Conservation (phyloP, 1,140 invertebrate genomes). For the Whitmania pigra region DNA sequence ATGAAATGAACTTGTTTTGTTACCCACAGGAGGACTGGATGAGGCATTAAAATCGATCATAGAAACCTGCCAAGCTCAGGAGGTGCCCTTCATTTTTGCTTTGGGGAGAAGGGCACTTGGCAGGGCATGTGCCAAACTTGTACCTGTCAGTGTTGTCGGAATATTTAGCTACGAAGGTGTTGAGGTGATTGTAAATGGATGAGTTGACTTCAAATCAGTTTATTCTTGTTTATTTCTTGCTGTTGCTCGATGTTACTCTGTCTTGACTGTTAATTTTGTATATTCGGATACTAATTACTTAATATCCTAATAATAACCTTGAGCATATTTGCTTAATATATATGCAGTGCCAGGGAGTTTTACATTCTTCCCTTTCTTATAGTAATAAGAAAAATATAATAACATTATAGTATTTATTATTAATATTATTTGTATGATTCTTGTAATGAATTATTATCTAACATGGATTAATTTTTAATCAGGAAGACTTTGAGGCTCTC, state of each 20-base stretch:
- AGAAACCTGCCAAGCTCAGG: conserved; percentile 41
- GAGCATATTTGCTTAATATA: too few species aligned
- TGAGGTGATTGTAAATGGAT: conserved; percentile 42
- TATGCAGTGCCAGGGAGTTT: not conserved
- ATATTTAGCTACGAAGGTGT: conserved; percentile 49
- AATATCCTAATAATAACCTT: too few species aligned
- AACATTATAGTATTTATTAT: too few species aligned
- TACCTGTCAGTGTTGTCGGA: conserved; percentile 48
- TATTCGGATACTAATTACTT: too few species aligned
- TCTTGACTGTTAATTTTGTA: too few species aligned
- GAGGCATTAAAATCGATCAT: conserved; percentile 44
- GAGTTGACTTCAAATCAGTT: too few species aligned
- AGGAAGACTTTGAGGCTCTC: conserved; percentile 37
- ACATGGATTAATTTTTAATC: conserved; percentile 6
- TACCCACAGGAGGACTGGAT: conserved; percentile 42
- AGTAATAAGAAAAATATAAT: too few species aligned
- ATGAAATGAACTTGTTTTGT: not conserved
- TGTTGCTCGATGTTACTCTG: too few species aligned
- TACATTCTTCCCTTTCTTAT: too few species aligned
- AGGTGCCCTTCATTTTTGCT: conserved; percentile 47
- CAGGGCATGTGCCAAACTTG: conserved; percentile 46
- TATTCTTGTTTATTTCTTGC: too few species aligned
- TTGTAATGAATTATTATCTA: too few species aligned
- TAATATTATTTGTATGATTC: not conserved
- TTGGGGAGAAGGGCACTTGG: conserved; percentile 46